Base-by-base conservation (phyloP, 2,888 invertebrate species). In the Rhynchonema sp. region DNA sequence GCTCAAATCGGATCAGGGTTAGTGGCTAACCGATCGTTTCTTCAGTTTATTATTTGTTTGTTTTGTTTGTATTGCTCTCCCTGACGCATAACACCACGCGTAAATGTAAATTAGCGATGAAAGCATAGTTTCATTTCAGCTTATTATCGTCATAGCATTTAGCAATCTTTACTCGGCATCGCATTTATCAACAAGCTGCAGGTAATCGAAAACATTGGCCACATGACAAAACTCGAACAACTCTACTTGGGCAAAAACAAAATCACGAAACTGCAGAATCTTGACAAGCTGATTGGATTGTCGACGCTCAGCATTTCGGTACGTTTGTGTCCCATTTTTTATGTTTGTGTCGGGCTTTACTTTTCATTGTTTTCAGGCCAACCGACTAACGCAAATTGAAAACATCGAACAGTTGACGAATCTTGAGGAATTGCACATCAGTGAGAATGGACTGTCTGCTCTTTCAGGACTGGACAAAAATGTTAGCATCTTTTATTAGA, bases 211-310 rank as follows among this genome's bases (percentile, higher is more conserved):
- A 87, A 92, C 74, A 75, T 98, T 20, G 83, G 84, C 1, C 81
- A 82, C 1, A 75, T 96, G 63, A 79, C 78, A 1, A 82, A 82
- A 60, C 76, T 98, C 25, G 83, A 82, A n/a, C 84, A 85, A 66
- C 77, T 98, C 1, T 98, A 84, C 74, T 75, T 98, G 59, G 96
- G 96, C 2, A 96, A 94, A 76, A 98, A 98, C 75, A 96, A 94
- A 79, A 88, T 98, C 63, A 77, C 80, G 0, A 84, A 84, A 74
- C 84, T 98, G 65, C 86, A 87, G 73, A 87, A 91, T 74, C 74
- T 98, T 17, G 83, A 85, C 2, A 81, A 81, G 0, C 75, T 96
- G 62, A 80, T 78, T 1, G 82, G 82, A 60, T 76, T 96, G 23
- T 74, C 83, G 64, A 81, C 87, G 63, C 75, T 96, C 22, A 90